Evolutionary conservation across 2,797 vertebrate genomes (phyloP), one percentile per base, ranked within the genome.

Genomic region (Muscicapa striata): DNA sequence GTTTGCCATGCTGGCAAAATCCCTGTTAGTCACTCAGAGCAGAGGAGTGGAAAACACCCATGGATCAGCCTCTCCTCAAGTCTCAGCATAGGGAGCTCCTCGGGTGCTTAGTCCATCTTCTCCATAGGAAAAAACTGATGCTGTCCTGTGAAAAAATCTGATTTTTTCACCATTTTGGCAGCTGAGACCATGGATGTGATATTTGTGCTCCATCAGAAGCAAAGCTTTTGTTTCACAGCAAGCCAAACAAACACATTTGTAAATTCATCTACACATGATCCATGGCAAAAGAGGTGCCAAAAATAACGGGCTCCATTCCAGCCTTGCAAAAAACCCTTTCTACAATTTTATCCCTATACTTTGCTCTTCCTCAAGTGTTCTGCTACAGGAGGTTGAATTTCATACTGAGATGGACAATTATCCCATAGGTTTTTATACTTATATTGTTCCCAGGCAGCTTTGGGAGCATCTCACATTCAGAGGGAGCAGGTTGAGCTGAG

Each of bases 281-380:
- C 15, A 7, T 0, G 1, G 48, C 57, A 87, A 89, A 92, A 54
- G 41, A 87, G 52, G 10, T 91, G 64, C 75, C 72, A 88, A 84
- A 93, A 91, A n/a, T 24, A 86, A 90, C 51, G 51, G 73, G 63
- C 40, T 91, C 30, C 13, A 1, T 51, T 84, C 70, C 77, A 91
- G n/a, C 40, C 67, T 16, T 40, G 36, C 34, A 73, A 15, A 66
- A 52, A 21, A 15, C 32, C 49, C 54, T 61, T 89, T 68, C 54
- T 36, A 43, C 66, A 58, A 4, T 43, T 52, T 41, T n/a, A 55
- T n/a, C 57, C 1, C 3, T 59, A 3, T 23, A 36, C 27, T 48
- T 46, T 23, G 30, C 26, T 79, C 45, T 70, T 91, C 61, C 70
- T 81, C n/a, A 26, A 62, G 26, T 17, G 23, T 41, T 80, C 41